Base-by-base conservation (phyloP, 1,140 invertebrate genomes). In the Drosophila takahashii region DNA sequence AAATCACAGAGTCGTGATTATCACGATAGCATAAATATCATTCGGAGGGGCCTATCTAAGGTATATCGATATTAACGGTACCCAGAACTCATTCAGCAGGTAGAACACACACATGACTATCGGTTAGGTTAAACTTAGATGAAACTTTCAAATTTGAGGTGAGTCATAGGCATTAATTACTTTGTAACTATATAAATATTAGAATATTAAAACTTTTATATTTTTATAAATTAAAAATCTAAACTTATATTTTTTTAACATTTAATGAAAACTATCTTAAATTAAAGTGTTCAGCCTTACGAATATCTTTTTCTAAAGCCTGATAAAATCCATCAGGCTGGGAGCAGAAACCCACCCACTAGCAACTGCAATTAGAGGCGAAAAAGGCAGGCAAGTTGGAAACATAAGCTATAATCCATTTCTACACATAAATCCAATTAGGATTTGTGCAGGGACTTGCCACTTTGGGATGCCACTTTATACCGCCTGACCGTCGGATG, bases 401-500 rank as follows among this genome's bases (percentile, higher is more conserved):
- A 70, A 69, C 79, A 79, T 89, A 79, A 89, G 85, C 85, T 74
- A 66, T 80, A 89, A 89, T 89, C 80, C 77, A 80, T 83, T 89
- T 74, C 69, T 81, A 90, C 85, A 90, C 81, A 90, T 90, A 90
- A 90, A 90, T 90, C 85, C 85, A 90, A 90, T 90, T 90, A 90
- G 81, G 85, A 90, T 90, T 90, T 89, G 64, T 61, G 60, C 62
- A 36, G 57, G 50, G 65, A 61, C 79, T 77, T 83, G 79, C 37
- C 77, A 79, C 77, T 79, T 75, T 39, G 27, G 45, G 39, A 36
- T 61, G 50, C 54, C 53, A 36, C 48, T 57, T 70, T 51, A 51
- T 51, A 32, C 50, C 50, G 85, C 53, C 84, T 90, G 84, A 48
- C 47, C 64, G 34, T 50, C 22, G 53, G 67, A 61, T 61, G 84